phyloP scores from a whole-genome alignment of 37 sponge, comb jelly and placozoan genomes.

The Spongia lamella region DNA sequence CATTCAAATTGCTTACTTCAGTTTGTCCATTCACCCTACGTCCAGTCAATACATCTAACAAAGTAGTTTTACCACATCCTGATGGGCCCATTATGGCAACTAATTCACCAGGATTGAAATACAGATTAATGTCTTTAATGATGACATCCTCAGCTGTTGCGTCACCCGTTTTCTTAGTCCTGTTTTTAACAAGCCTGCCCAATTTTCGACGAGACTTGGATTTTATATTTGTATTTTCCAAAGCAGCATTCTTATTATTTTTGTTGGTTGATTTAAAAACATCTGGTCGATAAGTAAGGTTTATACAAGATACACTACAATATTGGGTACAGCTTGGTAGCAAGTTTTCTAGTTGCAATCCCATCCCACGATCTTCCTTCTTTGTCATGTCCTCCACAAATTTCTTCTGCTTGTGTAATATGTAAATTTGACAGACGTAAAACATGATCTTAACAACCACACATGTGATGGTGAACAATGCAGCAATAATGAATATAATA shows the following conservation, averaged over 20 bases:
- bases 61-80: conserved; percentile 78
- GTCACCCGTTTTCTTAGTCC: conserved; percentile 22
- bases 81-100: conserved; percentile 87
- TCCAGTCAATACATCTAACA: conserved; percentile 68
- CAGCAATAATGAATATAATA: conserved; percentile 10
- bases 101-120: conserved; percentile 78
- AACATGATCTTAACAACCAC: conserved; percentile 22
- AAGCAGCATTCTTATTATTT: neutral
- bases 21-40: conserved; percentile 25
- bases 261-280: neutral
- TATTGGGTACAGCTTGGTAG: conserved; percentile 38
- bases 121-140: conserved; percentile 61
- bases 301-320: conserved; percentile 41
- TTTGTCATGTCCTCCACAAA: conserved; percentile 8
- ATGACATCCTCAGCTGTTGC: conserved; percentile 31
- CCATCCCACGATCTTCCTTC: neutral
- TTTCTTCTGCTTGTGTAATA: conserved; percentile 38
- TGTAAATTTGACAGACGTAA: conserved; percentile 47
- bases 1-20: conserved; percentile 25
- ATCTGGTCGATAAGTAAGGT: conserved; percentile 40
- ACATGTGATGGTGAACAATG: conserved; percentile 29
- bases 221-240: neutral
- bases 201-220: neutral
- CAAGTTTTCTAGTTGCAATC: neutral
- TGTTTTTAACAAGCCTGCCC: conserved; percentile 2